Evolutionary conservation across 2,113 vertebrate genomes (phyloP).

Genomic region (Edolisoma coerulescens): DNA sequence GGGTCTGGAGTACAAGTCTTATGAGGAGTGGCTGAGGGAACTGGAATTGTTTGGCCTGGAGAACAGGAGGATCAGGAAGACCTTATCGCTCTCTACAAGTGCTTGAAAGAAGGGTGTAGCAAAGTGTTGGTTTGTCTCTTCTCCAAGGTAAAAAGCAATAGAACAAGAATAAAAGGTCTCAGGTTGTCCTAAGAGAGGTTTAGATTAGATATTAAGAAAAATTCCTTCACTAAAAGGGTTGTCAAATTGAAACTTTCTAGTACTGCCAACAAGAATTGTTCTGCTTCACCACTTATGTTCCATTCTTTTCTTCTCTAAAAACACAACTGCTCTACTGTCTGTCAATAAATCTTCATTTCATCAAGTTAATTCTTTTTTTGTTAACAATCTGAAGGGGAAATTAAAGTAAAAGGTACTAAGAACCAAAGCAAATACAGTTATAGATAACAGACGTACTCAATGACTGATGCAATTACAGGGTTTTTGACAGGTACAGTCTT

Average conservation of each 20-base stretch:
- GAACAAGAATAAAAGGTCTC: background rate
- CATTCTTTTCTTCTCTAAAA: background rate
- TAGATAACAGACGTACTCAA: background rate
- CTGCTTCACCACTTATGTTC: background rate
- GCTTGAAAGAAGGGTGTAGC: background rate
- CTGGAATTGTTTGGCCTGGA: background rate
- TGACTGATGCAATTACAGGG: background rate
- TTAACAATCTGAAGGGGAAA: background rate
- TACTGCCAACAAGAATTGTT: background rate
- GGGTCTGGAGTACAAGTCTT: background rate
- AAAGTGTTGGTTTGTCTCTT: background rate
- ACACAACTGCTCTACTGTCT: background rate
- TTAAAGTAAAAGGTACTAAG: background rate
- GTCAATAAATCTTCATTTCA: background rate
- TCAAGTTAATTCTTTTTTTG: background rate
- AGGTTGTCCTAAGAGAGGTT: background rate
- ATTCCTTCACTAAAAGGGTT: background rate
- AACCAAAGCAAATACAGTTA: background rate
- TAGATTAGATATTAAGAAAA: background rate
- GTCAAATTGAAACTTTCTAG: background rate
- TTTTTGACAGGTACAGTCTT: background rate
- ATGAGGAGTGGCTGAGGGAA: background rate
- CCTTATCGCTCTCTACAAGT: accelerated
- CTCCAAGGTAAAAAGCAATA: background rate
- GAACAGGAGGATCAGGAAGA: background rate